These are phyloP conservation scores for Shargacucullia verbasci DNA, from an alignment of 2,888 invertebrate species.

Conservation along the genomic window DNA sequence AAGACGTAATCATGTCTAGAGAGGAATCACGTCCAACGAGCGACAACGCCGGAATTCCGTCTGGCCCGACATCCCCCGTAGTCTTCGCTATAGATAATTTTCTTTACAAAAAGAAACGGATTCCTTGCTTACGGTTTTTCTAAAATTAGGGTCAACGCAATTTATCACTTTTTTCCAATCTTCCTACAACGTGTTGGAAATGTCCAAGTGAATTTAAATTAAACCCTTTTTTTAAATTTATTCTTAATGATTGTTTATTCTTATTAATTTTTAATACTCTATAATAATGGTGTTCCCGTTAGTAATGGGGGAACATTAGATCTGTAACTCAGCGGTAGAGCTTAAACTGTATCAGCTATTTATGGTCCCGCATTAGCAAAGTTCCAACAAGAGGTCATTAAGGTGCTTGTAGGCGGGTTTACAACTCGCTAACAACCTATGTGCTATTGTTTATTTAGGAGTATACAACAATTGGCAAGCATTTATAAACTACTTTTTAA, in stretches of 20 bases:
- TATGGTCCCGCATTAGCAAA: background rate
- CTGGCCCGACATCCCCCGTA: conserved; percentile 70
- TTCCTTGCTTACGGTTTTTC: conserved; percentile 66
- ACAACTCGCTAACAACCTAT: conserved; percentile 3
- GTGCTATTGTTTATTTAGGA: background rate
- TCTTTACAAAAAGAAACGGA: conserved; percentile 70
- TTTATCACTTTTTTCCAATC: conserved; percentile 54
- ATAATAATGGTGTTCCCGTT: background rate
- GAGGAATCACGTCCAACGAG: conserved; percentile 84
- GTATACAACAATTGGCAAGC: too few relatives aligned
- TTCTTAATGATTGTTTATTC: background rate
- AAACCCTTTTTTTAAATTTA: conserved; percentile 11
- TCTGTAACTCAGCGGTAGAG: background rate
- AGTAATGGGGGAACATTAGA: background rate
- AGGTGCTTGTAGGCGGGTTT: background rate
- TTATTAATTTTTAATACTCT: background rate
- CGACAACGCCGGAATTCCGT: conserved; percentile 86
- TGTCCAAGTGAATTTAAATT: conserved; percentile 34
- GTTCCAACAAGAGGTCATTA: conserved; percentile 2
- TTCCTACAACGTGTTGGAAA: conserved; percentile 26
- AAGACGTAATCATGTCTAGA: conserved; percentile 83
- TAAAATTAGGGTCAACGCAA: conserved; percentile 66
- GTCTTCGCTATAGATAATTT: conserved; percentile 73
- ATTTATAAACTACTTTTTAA: too few relatives aligned
- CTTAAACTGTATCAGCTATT: background rate